Evolutionary conservation across 30 jellyfish, hydroid and myxozoan species (phyloP).

Genomic region (Chrysaora quinquecirrha): DNA sequence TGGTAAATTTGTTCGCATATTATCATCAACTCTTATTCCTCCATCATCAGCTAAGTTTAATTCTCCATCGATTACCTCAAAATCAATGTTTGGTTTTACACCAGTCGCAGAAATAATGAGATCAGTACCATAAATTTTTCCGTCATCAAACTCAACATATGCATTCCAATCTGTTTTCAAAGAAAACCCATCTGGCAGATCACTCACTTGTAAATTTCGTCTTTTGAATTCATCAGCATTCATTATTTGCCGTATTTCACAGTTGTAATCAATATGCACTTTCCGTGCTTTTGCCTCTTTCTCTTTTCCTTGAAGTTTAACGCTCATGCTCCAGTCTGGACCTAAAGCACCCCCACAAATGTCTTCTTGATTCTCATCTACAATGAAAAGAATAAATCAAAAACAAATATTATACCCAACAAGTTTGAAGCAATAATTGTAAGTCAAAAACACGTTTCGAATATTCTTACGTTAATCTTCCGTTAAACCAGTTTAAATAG

Average conservation of each 20-base stretch:
- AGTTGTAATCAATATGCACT: conserved; percentile 58
- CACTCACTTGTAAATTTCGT: conserved; percentile 8
- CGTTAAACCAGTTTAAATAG: too few relatives aligned
- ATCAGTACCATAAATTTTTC: conserved; percentile 74
- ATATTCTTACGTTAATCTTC: too few relatives aligned
- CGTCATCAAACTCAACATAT: conserved; percentile 71
- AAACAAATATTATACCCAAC: too few relatives aligned
- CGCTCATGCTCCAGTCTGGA: conserved; percentile 94
- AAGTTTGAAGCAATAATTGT: too few relatives aligned
- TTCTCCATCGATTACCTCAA: conserved; percentile 29
- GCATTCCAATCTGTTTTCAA: conserved; percentile 21
- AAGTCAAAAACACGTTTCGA: too few relatives aligned
- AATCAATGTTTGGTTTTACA: conserved; percentile 66
- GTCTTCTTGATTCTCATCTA: conserved; percentile 1
- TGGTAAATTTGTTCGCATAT: conserved; percentile 81
- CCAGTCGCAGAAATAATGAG: conserved; percentile 93
- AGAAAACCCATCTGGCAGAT: background rate
- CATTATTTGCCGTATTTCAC: conserved; percentile 62
- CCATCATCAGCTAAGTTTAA: conserved; percentile 71
- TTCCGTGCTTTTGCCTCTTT: background rate
- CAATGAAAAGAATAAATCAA: too few relatives aligned
- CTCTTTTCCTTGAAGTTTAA: conserved; percentile 32
- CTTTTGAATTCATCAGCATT: background rate
- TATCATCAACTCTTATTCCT: conserved; percentile 79
- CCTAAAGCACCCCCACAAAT: conserved; percentile 90